Base-by-base conservation (phyloP, 2,888 invertebrate genomes). In the Trissoscelio sp. region DNA sequence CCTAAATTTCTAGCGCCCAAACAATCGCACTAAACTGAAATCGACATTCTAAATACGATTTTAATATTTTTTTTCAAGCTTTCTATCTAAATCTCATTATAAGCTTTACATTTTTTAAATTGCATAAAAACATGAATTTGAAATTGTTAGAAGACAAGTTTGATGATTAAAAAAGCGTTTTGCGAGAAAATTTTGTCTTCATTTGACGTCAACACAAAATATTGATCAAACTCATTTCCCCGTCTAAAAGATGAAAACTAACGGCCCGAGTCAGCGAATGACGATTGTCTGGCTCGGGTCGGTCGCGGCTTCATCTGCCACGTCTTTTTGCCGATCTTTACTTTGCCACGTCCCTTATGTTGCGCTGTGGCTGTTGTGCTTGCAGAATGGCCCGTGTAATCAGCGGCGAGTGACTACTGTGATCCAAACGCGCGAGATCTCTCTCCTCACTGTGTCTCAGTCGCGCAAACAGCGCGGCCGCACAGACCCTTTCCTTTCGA, bases 351-450 rank as follows among this genome's bases (percentile, higher is more conserved):
- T 72, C 66, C 70, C 72, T 79, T 57, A 60, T 57, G 64, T 18
- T 39, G 70, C 75, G 69, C 67, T 53, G 55, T 57, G 58, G 74
- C 85, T 87, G 90, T 90, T 91, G 88, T 90, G 87, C 88, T 89
- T 90, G 90, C 89, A 90, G 89, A 90, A 91, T 90, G 90, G 90
- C 82, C 88, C 90, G 89, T 91, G 90, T 91, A 91, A 91, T 91
- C 91, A 91, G 89, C 88, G 88, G 88, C 89, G 90, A 91, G 90
- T 89, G 88, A 89, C 89, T 88, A 87, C 88, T 86, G 87, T 86
- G 85, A 85, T 78, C 77, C 88, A 89, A 87, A 86, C 87, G 87
- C 88, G 89, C 89, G 88, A 88, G 87, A 89, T 88, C 87, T 87
- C 87, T 86, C 85, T 86, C 83, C 84, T 74, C 58, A 66, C 70